phyloP scores from a whole-genome alignment of 2,113 vertebrate species.

The Barnardius zonarius region DNA sequence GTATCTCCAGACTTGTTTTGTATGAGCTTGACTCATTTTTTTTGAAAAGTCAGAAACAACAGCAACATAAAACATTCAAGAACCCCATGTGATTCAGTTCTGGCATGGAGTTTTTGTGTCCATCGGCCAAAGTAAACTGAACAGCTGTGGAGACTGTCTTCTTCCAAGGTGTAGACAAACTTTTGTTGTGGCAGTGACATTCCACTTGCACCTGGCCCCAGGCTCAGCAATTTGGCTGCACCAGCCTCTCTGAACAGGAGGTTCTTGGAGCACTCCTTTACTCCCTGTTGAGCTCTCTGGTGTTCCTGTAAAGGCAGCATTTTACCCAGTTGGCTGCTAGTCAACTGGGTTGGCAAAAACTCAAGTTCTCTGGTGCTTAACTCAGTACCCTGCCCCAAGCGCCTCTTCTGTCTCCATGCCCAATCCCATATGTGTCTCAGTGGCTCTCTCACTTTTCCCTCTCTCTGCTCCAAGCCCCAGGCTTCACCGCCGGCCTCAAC shows the following conservation, averaged over 20 bases:
- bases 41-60: conserved; percentile 9
- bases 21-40: not conserved
- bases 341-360: not conserved
- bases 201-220: not conserved
- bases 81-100: not conserved
- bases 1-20: not conserved
- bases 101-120: conserved; percentile 29
- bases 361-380: not conserved
- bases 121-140: conserved; percentile 35
- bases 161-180: conserved; percentile 40
- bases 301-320: not conserved
- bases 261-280: not conserved
- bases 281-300: not conserved
- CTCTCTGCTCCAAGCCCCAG: not conserved
- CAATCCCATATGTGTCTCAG: not conserved
- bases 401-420: not conserved
- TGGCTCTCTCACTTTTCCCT: not conserved
- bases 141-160: conserved; percentile 42
- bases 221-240: not conserved
- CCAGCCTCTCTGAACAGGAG: not conserved
- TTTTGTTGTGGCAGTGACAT: conserved; percentile 17
- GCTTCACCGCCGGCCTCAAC: not conserved
- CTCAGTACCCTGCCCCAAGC: not conserved
- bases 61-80: conserved; percentile 9
- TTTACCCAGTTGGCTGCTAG: not conserved